Evolutionary conservation across 2,888 invertebrate genomes (phyloP).

Genomic region (Callinectes sapidus): DNA sequence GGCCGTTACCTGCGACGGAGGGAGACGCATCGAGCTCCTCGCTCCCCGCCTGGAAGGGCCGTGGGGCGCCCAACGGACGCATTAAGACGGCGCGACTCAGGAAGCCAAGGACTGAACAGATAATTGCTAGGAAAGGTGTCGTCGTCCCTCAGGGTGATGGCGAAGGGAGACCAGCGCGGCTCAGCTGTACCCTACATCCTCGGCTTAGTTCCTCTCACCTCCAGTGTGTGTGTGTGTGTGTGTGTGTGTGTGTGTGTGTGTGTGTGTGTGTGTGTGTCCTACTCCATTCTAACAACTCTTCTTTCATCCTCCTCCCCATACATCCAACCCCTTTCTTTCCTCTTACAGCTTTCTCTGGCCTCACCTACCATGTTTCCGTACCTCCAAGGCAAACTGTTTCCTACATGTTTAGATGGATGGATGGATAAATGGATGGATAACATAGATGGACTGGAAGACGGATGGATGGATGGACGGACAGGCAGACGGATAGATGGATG

Average conservation of each 20-base stretch:
- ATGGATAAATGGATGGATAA: too few relatives aligned
- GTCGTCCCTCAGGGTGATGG: background rate
- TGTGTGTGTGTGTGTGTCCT: background rate
- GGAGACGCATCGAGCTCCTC: background rate
- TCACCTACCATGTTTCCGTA: too few relatives aligned
- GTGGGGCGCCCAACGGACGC: background rate
- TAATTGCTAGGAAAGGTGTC: slow-evolving; percentile 31
- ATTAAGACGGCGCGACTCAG: slow-evolving; percentile 7
- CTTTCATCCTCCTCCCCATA: too few relatives aligned
- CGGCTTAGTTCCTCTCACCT: background rate
- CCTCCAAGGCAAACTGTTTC: too few relatives aligned
- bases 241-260: slow-evolving; percentile 23
- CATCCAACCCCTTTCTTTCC: too few relatives aligned
- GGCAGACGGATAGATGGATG: too few relatives aligned
- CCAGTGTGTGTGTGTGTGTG: background rate
- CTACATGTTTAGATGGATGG: too few relatives aligned
- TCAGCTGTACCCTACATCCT: slow-evolving; percentile 12
- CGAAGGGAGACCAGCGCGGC: background rate
- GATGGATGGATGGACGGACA: too few relatives aligned
- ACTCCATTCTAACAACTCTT: too few relatives aligned
- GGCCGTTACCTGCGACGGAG: slow-evolving; percentile 5
- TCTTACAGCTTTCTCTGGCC: too few relatives aligned
- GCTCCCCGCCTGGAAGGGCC: background rate
- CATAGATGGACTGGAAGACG: too few relatives aligned
- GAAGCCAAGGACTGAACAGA: slow-evolving; percentile 28